Conservation (phyloP, 2,888 invertebrate genomes). For the Hyles lineata region DNA sequence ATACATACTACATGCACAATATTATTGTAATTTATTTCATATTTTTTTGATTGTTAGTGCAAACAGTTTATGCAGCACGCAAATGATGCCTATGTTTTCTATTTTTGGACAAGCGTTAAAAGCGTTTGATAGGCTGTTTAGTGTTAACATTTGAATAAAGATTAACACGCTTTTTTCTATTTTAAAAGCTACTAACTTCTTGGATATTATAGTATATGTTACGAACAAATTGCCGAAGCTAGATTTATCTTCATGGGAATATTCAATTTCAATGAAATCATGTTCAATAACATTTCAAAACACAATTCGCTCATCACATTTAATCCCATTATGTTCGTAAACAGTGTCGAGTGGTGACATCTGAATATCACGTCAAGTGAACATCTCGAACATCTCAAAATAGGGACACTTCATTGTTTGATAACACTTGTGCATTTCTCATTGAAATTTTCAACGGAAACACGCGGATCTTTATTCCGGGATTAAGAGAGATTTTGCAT, state of each 20-base stretch:
- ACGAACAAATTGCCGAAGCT: too few relatives aligned
- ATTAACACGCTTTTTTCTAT: too few relatives aligned
- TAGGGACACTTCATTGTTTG: conserved; percentile 53
- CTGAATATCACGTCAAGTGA: conserved; percentile 74
- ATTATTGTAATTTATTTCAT: conserved; percentile 14
- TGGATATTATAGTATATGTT: too few relatives aligned
- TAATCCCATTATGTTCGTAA: conserved; percentile 81
- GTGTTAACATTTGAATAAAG: too few relatives aligned
- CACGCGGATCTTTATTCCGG: conserved; percentile 78
- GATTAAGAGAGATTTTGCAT: conserved; percentile 82
- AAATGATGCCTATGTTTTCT: conserved; percentile 34
- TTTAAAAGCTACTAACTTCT: too few relatives aligned
- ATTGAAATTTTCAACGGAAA: conserved; percentile 67
- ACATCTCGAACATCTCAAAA: conserved; percentile 56
- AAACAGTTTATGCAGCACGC: conserved; percentile 37
- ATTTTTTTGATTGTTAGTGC: conserved; percentile 30
- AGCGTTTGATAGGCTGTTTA: too few relatives aligned
- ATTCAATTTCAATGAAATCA: not conserved
- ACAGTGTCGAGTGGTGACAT: conserved; percentile 69
- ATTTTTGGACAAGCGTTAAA: conserved; percentile 46
- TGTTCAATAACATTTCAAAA: conserved; percentile 60
- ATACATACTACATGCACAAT: conserved; percentile 27
- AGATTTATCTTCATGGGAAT: not conserved
- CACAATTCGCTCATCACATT: conserved; percentile 63
- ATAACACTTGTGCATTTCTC: conserved; percentile 50